phyloP scores from a whole-genome alignment of 2,113 vertebrate genomes.

The Pholis gunnellus region DNA sequence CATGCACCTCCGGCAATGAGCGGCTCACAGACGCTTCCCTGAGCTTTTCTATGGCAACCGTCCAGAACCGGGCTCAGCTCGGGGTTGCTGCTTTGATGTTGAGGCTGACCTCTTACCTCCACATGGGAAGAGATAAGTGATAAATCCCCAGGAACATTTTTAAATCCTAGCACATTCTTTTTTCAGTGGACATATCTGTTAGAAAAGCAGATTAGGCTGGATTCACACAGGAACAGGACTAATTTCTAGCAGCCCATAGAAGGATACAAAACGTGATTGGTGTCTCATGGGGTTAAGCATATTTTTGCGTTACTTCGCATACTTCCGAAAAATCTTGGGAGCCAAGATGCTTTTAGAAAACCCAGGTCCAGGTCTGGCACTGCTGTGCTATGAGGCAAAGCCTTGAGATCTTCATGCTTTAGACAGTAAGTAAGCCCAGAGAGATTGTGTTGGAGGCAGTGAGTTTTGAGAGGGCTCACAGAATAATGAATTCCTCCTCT shows the following conservation, averaged over 20 bases:
- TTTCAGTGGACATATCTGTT: slow-evolving; percentile 19
- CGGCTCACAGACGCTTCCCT: not conserved
- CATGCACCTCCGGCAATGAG: not conserved
- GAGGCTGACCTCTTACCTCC: slow-evolving; percentile 15
- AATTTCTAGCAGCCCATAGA: slow-evolving; percentile 41
- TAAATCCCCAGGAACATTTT: slow-evolving; percentile 5
- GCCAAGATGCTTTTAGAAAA: slow-evolving; percentile 39
- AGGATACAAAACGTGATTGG: slow-evolving; percentile 27
- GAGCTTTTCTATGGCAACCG: not conserved
- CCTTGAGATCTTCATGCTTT: slow-evolving; percentile 31
- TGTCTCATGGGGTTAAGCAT: slow-evolving; percentile 28
- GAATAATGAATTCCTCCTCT: slow-evolving; percentile 49
- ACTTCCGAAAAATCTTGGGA: slow-evolving; percentile 12
- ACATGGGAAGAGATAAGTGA: slow-evolving; percentile 7
- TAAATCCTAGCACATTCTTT: slow-evolving; percentile 23
- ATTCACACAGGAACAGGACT: slow-evolving; percentile 5
- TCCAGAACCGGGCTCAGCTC: not conserved
- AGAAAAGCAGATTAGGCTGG: slow-evolving; percentile 8
- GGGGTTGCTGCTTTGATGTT: slow-evolving; percentile 8
- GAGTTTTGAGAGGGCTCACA: slow-evolving; percentile 34
- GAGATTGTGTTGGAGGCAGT: slow-evolving; percentile 29
- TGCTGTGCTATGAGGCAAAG: slow-evolving; percentile 22
- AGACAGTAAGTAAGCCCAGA: slow-evolving; percentile 11
- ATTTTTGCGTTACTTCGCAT: not conserved
- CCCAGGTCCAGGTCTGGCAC: slow-evolving; percentile 3